These are phyloP conservation scores for Drosophila busckii DNA, from an alignment of 1,140 invertebrate species.

Conservation along the genomic window DNA sequence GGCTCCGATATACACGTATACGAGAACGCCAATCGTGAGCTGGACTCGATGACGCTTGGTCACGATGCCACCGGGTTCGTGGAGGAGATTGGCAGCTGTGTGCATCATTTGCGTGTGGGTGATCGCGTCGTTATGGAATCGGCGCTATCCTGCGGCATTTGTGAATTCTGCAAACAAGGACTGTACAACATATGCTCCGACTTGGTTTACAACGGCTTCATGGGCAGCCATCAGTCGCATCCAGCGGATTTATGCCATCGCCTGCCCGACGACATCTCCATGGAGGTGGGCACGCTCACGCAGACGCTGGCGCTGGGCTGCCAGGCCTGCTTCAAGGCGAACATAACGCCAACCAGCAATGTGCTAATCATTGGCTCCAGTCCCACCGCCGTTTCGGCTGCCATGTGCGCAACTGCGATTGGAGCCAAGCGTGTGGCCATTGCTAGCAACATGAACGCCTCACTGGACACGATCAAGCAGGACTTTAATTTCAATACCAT, in stretches of 20 bases:
- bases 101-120: slow-evolving; percentile 46
- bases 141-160: slow-evolving; percentile 60
- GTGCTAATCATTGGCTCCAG: slow-evolving; percentile 56
- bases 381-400: slow-evolving; percentile 49
- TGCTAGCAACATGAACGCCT: slow-evolving; percentile 20
- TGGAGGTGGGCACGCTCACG: slow-evolving; percentile 53
- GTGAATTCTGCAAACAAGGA: slow-evolving; percentile 60
- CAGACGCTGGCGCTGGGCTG: slow-evolving; percentile 62
- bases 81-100: slow-evolving; percentile 46
- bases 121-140: slow-evolving; percentile 66
- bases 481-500: slow-evolving; percentile 44
- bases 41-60: slow-evolving; percentile 50
- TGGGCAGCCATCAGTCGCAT: slow-evolving; percentile 50
- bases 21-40: slow-evolving; percentile 42
- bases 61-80: slow-evolving; percentile 65
- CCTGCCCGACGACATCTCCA: slow-evolving; percentile 36
- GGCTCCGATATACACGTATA: slow-evolving; percentile 68
- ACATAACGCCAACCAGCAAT: slow-evolving; percentile 54
- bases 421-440: slow-evolving; percentile 55
- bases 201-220: slow-evolving; percentile 58
- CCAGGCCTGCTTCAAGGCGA: slow-evolving; percentile 59
- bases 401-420: slow-evolving; percentile 50
- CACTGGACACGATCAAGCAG: slow-evolving; percentile 20
- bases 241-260: slow-evolving; percentile 66
- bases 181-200: slow-evolving; percentile 59